Base-by-base conservation (phyloP, 2,797 vertebrate genomes). In the Neoniphon sammara region DNA sequence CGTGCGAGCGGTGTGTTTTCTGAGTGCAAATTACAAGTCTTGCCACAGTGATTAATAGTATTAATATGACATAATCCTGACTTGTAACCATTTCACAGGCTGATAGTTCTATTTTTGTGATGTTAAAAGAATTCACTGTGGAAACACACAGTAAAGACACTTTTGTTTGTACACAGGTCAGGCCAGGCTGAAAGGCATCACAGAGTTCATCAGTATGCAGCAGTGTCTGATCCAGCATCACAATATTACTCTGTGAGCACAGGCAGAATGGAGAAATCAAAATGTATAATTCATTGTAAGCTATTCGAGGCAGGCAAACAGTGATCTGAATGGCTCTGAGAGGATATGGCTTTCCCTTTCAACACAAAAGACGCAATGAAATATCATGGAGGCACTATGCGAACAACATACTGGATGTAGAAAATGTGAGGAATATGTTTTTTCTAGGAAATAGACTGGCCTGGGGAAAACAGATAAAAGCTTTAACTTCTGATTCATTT, bases 191-290 rank as follows among this genome's bases (percentile, higher is more conserved):
- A 74, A 78, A 11, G 55, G 60, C 75, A 7, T 27, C 47, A 17
- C 3, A 11, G 17, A 56, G 50, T 30, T n/a, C 7, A 9, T n/a
- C 53, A 18, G 15, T 5, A 42, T 68, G 60, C 70, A 69, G 60
- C 64, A n/a, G 52, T 44, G 14, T 60, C 25, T 69, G 66, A 59
- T 70, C 79, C 57, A 65, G n/a, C 52, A 82, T 71, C 53, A 80
- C 6, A 25, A 70, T 36, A 50, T 50, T 15, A 31, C 17, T 34
- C 55, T 17, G 23, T 66, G 55, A 74, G 31, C 57, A 4, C 31
- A 47, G 56, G 53, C 27, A 42, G 52, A 17, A 50, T 0, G 17
- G 14, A 65, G 23, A 58, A 55, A 64, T 50, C 27, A 55, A 54
- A 75, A 76, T 15, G 44, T 11, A 49, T 8, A 17, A 8, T 47